These are phyloP conservation scores for Bujurquina vittata DNA, from an alignment of 2,113 vertebrate genomes.

Conservation along the genomic window DNA sequence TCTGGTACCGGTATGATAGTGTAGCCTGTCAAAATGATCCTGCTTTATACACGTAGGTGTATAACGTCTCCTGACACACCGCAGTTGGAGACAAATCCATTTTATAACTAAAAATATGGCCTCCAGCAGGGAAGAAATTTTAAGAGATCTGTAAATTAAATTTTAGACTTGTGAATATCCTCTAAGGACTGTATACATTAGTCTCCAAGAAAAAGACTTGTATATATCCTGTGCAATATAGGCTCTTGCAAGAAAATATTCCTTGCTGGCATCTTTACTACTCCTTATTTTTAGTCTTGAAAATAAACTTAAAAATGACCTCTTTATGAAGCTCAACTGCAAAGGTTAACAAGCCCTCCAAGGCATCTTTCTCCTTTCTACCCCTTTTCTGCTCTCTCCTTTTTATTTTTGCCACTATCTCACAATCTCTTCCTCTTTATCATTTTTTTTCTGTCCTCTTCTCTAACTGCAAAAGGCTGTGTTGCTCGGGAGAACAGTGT, in stretches of 20 bases:
- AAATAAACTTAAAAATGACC: conserved; percentile 53
- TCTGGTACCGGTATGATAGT: neutral
- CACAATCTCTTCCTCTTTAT: conserved; percentile 38
- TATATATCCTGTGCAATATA: neutral
- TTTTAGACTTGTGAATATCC: neutral
- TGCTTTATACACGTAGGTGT: neutral
- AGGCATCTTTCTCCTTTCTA: conserved; percentile 61
- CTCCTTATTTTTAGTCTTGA: conserved; percentile 42
- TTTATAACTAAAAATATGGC: neutral
- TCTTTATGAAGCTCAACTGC: conserved; percentile 59
- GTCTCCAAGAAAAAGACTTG: neutral
- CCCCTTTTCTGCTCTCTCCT: conserved; percentile 12
- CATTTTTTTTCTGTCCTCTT: conserved; percentile 31
- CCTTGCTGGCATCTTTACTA: conserved; percentile 29
- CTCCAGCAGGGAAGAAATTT: neutral
- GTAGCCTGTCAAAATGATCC: neutral
- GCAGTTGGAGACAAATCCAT: neutral
- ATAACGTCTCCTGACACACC: neutral
- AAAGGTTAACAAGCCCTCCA: conserved; percentile 76
- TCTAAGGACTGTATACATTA: neutral
- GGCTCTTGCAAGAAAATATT: conserved; percentile 1
- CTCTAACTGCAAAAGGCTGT: conserved; percentile 68
- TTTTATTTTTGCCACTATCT: conserved; percentile 39
- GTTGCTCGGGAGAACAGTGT: conserved; percentile 58
- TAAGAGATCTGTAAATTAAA: neutral